Percentiles rank a stretch among this genome's conserved stretches.
Conservation (phyloP, 1,140 invertebrate genomes). For the Anastrepha obliqua region DNA sequence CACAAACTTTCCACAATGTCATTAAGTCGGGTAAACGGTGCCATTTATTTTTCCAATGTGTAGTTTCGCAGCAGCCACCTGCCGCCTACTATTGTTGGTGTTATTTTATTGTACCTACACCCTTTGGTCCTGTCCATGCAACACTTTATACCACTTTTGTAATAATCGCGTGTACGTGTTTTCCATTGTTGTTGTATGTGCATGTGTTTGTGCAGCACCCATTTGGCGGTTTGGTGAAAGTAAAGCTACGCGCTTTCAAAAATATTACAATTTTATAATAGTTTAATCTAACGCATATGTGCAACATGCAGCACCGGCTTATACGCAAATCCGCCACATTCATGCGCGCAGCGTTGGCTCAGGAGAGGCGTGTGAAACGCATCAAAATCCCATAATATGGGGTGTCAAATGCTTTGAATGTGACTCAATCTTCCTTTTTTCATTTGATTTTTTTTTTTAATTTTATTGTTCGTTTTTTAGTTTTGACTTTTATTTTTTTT, state of each 20-base stretch:
- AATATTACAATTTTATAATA: slow-evolving; percentile 60
- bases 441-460: slow-evolving; percentile 64
- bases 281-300: slow-evolving; percentile 74
- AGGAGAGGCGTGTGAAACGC: slow-evolving; percentile 21
- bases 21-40: background rate
- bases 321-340: background rate
- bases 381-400: slow-evolving; percentile 57
- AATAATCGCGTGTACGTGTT: background rate
- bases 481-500: background rate
- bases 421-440: slow-evolving; percentile 62
- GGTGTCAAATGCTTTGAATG: slow-evolving; percentile 57
- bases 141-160: background rate
- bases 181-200: background rate
- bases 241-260: slow-evolving; percentile 47
- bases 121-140: slow-evolving; percentile 1
- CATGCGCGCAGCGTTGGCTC: background rate
- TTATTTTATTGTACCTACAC: background rate
- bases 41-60: background rate
- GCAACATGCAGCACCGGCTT: slow-evolving; percentile 56
- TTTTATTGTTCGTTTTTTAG: slow-evolving; percentile 61
- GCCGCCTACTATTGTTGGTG: background rate
- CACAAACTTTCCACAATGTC: background rate
- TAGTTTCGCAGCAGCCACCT: background rate
- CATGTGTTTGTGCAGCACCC: background rate
- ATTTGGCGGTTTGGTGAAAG: background rate